phyloP scores from a whole-genome alignment of 2,888 invertebrate genomes.

The Thecophora atra region DNA sequence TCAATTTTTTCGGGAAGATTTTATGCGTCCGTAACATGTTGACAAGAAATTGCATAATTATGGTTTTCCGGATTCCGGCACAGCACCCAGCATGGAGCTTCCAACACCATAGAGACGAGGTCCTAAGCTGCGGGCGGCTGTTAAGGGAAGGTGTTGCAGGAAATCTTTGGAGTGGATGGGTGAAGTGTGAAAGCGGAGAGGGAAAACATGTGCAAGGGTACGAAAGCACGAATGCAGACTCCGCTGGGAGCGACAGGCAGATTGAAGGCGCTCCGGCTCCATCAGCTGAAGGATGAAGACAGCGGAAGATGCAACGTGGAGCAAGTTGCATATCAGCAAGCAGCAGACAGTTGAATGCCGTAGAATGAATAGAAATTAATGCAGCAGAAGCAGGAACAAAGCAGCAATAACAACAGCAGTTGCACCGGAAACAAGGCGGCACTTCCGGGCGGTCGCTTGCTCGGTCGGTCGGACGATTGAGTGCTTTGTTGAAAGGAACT shows the following conservation, averaged over 20 bases:
- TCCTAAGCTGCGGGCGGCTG: background rate
- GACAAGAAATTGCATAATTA: slow-evolving; percentile 63
- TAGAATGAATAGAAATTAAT: slow-evolving; percentile 33
- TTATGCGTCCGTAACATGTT: slow-evolving; percentile 50
- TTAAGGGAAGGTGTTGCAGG: background rate
- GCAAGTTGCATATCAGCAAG: slow-evolving; percentile 31
- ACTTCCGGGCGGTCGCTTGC: slow-evolving; percentile 13
- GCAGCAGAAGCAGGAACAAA: slow-evolving; percentile 4
- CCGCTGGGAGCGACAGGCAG: background rate
- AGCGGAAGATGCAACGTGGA: slow-evolving; percentile 19
- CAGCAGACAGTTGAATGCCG: slow-evolving; percentile 36
- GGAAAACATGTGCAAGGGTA: background rate
- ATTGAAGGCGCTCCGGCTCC: background rate
- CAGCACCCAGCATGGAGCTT: background rate
- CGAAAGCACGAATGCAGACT: background rate
- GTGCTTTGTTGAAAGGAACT: background rate
- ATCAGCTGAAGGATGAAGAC: background rate
- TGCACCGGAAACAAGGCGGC: slow-evolving; percentile 25
- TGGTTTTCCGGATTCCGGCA: slow-evolving; percentile 58
- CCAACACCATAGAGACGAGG: background rate
- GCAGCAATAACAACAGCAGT: background rate
- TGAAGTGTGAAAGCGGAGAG: background rate
- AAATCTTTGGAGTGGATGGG: background rate
- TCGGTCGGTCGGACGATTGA: background rate
- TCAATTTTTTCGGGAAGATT: slow-evolving; percentile 14